Conservation (phyloP, 2,797 vertebrate genomes). For the Molossus alvarezi region DNA sequence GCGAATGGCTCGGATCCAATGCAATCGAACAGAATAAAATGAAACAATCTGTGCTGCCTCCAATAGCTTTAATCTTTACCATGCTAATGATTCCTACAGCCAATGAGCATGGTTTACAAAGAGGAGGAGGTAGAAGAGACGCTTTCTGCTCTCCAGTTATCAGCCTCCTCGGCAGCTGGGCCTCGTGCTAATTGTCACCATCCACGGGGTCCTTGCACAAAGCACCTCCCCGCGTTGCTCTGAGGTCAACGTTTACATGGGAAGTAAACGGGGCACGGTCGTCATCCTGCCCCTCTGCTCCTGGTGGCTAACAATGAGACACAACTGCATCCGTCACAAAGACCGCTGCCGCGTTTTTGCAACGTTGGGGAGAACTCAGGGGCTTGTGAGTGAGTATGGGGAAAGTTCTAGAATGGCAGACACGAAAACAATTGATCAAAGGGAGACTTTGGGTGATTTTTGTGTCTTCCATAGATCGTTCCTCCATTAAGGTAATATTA, state of each 20-base stretch:
- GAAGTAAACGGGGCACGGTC: neutral
- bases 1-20: constrained; percentile 90
- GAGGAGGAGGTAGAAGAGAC: neutral
- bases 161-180: constrained; percentile 81
- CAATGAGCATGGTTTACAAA: constrained; percentile 84
- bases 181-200: neutral
- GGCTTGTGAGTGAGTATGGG: neutral
- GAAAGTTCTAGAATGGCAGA: neutral
- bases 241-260: neutral
- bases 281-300: neutral
- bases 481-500: neutral
- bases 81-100: constrained; percentile 88
- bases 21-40: constrained; percentile 89
- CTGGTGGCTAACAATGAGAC: neutral
- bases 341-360: neutral
- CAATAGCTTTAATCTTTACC: constrained; percentile 88
- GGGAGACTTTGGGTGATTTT: neutral
- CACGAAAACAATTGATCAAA: neutral
- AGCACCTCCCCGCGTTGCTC: neutral
- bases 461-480: neutral
- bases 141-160: neutral
- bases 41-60: constrained; percentile 89
- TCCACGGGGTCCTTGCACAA: neutral
- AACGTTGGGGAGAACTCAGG: neutral
- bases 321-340: neutral